Percentiles rank a stretch among this genome's conserved stretches.
Conservation (phyloP, 1,140 invertebrate species). For the Philotrypesis tridentata region DNA sequence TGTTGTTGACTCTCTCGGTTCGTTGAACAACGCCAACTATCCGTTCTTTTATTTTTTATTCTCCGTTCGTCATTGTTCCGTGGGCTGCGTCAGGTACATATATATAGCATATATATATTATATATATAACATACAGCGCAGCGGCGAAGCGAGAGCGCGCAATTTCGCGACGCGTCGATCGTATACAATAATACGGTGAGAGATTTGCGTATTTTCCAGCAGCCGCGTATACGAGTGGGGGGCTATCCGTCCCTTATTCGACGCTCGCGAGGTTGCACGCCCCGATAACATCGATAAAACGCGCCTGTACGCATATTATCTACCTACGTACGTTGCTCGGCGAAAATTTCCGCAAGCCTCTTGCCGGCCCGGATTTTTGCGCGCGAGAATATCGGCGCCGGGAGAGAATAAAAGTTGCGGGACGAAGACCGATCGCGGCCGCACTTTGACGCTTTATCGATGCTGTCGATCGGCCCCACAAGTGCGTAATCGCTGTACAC, state of each 20-base stretch:
- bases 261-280: conserved; percentile 1
- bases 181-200: not conserved
- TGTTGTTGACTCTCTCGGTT: conserved; percentile 1
- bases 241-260: not conserved
- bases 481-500: too few species aligned
- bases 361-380: too few species aligned
- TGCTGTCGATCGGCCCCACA: not conserved
- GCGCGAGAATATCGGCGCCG: too few species aligned
- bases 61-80: too few species aligned
- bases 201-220: conserved; percentile 27
- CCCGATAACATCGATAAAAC: conserved; percentile 15
- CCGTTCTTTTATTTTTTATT: not conserved
- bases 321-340: not conserved
- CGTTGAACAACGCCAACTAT: not conserved
- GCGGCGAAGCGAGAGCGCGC: not conserved
- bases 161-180: conserved; percentile 17
- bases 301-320: not conserved
- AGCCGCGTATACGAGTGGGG: not conserved
- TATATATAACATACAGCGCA: too few species aligned
- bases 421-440: conserved; percentile 9
- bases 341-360: not conserved
- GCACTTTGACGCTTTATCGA: conserved; percentile 13
- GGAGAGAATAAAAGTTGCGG: too few species aligned
- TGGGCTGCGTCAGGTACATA: too few species aligned
- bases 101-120: too few species aligned